Evolutionary conservation across 2,888 invertebrate species (phyloP).

Genomic region (Bugula neritina): DNA sequence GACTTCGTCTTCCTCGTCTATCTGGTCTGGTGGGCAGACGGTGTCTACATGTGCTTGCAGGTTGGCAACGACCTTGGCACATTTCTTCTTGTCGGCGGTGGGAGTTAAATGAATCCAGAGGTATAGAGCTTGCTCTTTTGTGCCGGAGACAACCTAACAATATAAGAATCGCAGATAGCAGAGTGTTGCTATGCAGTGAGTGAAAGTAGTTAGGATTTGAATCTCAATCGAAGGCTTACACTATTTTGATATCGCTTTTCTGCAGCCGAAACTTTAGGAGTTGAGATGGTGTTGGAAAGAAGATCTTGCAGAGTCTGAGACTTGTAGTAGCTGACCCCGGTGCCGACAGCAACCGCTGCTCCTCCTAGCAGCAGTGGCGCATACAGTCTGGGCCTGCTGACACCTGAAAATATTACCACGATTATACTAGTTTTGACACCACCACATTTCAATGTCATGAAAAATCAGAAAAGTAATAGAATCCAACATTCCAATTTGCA

Average conservation of each 20-base stretch:
- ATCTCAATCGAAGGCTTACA: conserved; percentile 8
- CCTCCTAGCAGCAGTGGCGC: conserved; percentile 18
- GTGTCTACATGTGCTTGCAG: conserved; percentile 46
- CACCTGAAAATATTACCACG: too few relatives aligned
- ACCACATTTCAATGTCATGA: too few relatives aligned
- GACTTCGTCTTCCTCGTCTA: conserved; percentile 48
- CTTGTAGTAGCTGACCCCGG: not conserved
- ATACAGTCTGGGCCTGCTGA: not conserved
- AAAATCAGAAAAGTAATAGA: too few relatives aligned
- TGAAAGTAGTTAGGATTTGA: too few relatives aligned
- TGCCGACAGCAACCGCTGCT: not conserved
- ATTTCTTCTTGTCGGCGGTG: conserved; percentile 42
- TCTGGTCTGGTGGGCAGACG: conserved; percentile 42
- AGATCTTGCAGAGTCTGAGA: not conserved
- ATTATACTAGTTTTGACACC: too few relatives aligned
- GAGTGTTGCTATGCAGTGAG: too few relatives aligned
- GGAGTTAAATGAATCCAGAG: conserved; percentile 48
- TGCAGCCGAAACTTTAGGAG: not conserved
- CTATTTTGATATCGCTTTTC: conserved; percentile 3
- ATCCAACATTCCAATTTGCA: too few relatives aligned
- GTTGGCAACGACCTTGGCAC: conserved; percentile 41
- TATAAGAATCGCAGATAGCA: not conserved
- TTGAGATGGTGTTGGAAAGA: not conserved
- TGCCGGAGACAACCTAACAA: conserved; percentile 45
- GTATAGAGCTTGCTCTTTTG: conserved; percentile 51